A percentile compares a stretch with the other conserved stretches of the same genome.
Evolutionary conservation across 2,888 invertebrate genomes (phyloP).

Genomic region (Entomobrya proxima): DNA sequence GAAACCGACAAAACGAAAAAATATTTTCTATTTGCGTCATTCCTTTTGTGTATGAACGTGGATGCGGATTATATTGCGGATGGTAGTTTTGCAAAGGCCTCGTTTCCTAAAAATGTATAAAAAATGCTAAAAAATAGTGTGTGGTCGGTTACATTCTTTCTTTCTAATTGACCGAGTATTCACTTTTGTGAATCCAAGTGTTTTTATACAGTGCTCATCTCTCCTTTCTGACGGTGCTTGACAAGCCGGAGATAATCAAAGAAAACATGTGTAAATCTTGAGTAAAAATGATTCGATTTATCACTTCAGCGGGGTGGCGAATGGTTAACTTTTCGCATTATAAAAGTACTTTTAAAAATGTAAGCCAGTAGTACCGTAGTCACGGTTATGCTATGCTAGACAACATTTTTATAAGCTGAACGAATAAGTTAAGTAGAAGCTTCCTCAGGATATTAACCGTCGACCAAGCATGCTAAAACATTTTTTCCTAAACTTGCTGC

Average conservation of each 20-base stretch:
- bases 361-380: conserved; percentile 8
- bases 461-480: background rate
- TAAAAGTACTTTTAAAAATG: background rate
- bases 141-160: background rate
- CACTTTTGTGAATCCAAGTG: background rate
- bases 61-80: background rate
- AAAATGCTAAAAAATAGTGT: too few relatives aligned
- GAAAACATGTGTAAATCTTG: conserved; percentile 11
- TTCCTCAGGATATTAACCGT: background rate
- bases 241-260: conserved; percentile 58
- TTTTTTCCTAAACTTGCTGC: conserved; percentile 14
- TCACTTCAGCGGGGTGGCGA: conserved; percentile 24
- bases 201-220: background rate
- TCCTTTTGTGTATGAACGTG: background rate
- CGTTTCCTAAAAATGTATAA: too few relatives aligned
- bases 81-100: background rate
- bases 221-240: conserved; percentile 41
- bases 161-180: background rate
- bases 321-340: conserved; percentile 21
- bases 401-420: background rate
- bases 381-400: conserved; percentile 20
- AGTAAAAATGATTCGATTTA: conserved; percentile 40
- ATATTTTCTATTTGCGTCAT: background rate
- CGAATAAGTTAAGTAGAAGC: background rate
- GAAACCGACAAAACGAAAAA: background rate